These are phyloP conservation scores for Syngnathus typhle DNA, from an alignment of 2,113 vertebrate genomes.

Conservation along the genomic window DNA sequence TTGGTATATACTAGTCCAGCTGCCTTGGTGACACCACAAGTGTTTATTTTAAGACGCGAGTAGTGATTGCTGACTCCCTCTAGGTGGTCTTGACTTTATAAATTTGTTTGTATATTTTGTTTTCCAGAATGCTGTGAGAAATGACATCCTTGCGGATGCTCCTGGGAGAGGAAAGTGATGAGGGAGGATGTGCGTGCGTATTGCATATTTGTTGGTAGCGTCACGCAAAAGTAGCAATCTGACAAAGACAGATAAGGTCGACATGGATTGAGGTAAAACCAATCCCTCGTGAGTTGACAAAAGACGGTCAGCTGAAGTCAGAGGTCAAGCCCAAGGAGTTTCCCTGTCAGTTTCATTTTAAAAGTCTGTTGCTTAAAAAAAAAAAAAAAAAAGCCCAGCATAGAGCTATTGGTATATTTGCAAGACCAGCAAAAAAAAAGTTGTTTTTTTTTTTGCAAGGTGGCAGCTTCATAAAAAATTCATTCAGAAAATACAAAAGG, in stretches of 20 bases:
- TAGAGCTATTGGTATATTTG: too few relatives aligned
- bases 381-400: too few relatives aligned
- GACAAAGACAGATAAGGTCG: conserved; percentile 40
- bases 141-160: conserved; percentile 52
- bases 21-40: conserved; percentile 26
- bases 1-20: conserved; percentile 8
- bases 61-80: conserved; percentile 22
- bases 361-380: not conserved
- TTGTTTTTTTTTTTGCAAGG: too few relatives aligned
- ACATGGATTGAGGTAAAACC: conserved; percentile 29
- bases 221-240: not conserved
- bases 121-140: conserved; percentile 72
- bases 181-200: not conserved
- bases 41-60: conserved; percentile 66
- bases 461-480: too few relatives aligned
- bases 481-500: too few relatives aligned
- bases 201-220: not conserved
- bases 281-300: conserved; percentile 49
- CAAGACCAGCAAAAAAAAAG: too few relatives aligned
- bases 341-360: conserved; percentile 6
- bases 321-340: conserved; percentile 32
- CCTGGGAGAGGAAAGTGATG: conserved; percentile 26
- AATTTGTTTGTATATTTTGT: conserved; percentile 68
- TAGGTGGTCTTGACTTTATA: conserved; percentile 63
- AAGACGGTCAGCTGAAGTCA: conserved; percentile 59